These are phyloP conservation scores for Raja brachyura DNA, from an alignment of 2,113 vertebrate species.

Conservation along the genomic window DNA sequence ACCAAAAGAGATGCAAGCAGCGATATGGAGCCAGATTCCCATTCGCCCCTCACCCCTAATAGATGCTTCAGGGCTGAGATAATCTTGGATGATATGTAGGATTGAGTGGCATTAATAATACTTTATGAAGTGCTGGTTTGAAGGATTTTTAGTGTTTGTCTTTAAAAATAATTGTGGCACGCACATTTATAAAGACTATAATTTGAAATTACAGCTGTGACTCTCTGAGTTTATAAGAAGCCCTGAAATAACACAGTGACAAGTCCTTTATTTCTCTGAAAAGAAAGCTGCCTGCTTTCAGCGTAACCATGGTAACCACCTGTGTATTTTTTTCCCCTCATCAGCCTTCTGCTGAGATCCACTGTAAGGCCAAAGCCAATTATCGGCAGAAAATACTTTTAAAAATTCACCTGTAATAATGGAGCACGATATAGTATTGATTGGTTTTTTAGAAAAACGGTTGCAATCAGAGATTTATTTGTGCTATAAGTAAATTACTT, in stretches of 20 bases:
- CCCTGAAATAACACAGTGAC: conserved; percentile 37
- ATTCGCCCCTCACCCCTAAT: conserved; percentile 4
- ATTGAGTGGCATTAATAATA: conserved; percentile 38
- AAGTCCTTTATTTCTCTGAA: conserved; percentile 38
- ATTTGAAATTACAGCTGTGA: conserved; percentile 39
- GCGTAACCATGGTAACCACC: conserved; percentile 34
- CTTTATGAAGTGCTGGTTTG: conserved; percentile 34
- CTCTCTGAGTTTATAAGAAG: conserved; percentile 37
- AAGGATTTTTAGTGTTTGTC: conserved; percentile 38
- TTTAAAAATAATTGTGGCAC: conserved; percentile 38
- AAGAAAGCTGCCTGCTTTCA: conserved; percentile 34
- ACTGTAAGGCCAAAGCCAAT: conserved; percentile 32
- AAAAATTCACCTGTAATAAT: conserved; percentile 36
- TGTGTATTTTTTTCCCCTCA: conserved; percentile 24
- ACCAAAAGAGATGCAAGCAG: neutral
- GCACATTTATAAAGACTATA: conserved; percentile 38
- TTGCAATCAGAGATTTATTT: conserved; percentile 33
- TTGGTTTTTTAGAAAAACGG: conserved; percentile 6
- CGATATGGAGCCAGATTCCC: neutral
- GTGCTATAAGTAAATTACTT: conserved; percentile 24
- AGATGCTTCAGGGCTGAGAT: conserved; percentile 28
- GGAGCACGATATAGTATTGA: conserved; percentile 24
- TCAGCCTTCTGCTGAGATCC: conserved; percentile 34
- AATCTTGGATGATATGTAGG: conserved; percentile 38
- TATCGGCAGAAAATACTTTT: conserved; percentile 35